Evolutionary conservation across 2,888 invertebrate genomes (phyloP).

Genomic region (Serrognathus titanus): DNA sequence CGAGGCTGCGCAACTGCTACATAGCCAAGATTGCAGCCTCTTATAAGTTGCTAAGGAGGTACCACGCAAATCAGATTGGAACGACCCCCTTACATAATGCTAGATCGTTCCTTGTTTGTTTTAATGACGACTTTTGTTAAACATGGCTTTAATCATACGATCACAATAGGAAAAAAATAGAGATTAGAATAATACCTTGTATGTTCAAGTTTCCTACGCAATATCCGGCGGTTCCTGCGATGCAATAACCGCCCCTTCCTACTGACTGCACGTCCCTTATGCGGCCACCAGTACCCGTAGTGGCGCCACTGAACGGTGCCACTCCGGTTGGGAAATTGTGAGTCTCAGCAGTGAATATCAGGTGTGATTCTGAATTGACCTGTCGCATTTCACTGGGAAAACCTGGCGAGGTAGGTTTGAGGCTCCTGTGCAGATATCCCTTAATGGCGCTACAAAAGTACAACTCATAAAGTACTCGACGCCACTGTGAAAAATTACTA

Average conservation of each 20-base stretch:
- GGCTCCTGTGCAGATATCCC: conserved; percentile 70
- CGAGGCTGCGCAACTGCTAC: no score
- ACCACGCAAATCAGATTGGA: no score
- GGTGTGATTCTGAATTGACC: conserved; percentile 66
- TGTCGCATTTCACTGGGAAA: conserved; percentile 57
- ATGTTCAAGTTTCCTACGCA: conserved; percentile 90
- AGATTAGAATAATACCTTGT: conserved; percentile 62
- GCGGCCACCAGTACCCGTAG: conserved; percentile 95
- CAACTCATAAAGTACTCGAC: no score
- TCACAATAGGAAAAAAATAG: background rate
- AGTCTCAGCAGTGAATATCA: conserved; percentile 97
- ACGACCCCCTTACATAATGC: no score
- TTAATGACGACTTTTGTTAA: no score
- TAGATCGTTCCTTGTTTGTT: no score
- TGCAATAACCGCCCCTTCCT: conserved; percentile 89
- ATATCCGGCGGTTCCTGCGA: conserved; percentile 96
- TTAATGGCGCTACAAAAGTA: conserved; percentile 80
- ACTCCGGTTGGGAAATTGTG: conserved; percentile 98
- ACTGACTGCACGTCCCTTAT: conserved; percentile 94
- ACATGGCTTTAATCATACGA: no score
- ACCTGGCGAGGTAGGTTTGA: conserved; percentile 68
- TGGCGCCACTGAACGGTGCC: conserved; percentile 96
- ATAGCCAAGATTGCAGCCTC: no score
- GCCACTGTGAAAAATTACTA: background rate
- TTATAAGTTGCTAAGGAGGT: no score